phyloP scores from a whole-genome alignment of 1,140 invertebrate species.

The Drosophila gunungcola region DNA sequence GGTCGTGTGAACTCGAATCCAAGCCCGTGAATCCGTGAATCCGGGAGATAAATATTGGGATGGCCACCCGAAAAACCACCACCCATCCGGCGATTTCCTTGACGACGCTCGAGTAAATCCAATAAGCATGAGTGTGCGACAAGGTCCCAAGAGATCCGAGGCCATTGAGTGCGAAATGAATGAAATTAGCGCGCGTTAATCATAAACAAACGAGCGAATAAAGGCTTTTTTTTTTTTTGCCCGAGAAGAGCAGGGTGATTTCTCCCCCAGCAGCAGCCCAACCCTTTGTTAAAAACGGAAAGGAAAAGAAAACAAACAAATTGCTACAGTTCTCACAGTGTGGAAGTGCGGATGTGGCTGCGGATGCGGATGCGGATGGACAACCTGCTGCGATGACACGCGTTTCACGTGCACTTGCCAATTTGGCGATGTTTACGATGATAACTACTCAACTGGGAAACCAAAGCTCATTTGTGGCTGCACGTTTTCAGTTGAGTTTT shows the following conservation, averaged over 20 bases:
- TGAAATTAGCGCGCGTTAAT: slow-evolving; percentile 81
- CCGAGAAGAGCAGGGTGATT: slow-evolving; percentile 6
- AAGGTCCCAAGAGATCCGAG: slow-evolving; percentile 51
- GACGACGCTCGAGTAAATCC: slow-evolving; percentile 50
- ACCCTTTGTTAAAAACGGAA: slow-evolving; percentile 37
- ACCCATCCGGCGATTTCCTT: not conserved
- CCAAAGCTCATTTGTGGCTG: slow-evolving; percentile 21
- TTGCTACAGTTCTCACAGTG: slow-evolving; percentile 76
- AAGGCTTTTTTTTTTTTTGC: not conserved
- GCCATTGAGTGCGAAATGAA: slow-evolving; percentile 70
- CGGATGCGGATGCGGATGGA: not conserved
- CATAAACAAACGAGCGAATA: slow-evolving; percentile 67
- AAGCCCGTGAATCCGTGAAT: not conserved
- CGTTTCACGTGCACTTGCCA: slow-evolving; percentile 68
- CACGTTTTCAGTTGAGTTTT: slow-evolving; percentile 13
- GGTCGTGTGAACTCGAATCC: slow-evolving; percentile 52
- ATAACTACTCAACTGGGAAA: slow-evolving; percentile 68
- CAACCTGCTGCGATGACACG: slow-evolving; percentile 71
- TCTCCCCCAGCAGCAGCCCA: slow-evolving; percentile 3
- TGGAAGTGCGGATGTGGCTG: not conserved
- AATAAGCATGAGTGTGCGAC: slow-evolving; percentile 72
- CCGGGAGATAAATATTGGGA: slow-evolving; percentile 36
- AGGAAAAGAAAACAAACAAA: slow-evolving; percentile 61
- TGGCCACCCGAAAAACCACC: slow-evolving; percentile 16
- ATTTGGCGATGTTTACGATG: slow-evolving; percentile 52